Percentiles rank a stretch among this genome's conserved stretches.
Evolutionary conservation across 2,113 vertebrate species (phyloP).

Genomic region (Callaeas wilsoni): DNA sequence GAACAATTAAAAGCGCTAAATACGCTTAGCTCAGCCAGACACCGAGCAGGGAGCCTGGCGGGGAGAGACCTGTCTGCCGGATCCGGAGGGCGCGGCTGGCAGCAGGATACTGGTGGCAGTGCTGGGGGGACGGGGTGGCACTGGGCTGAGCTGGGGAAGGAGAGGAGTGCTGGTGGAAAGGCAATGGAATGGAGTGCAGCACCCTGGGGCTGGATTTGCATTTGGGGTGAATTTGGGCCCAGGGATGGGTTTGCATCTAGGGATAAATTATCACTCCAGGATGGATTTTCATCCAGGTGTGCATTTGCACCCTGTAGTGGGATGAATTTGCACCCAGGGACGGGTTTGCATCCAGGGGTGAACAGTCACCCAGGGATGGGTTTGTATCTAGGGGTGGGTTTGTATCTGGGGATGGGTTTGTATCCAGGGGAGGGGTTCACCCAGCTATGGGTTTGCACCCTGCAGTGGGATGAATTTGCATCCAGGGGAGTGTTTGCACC

Average conservation of each 20-base stretch:
- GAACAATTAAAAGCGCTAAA: conserved; percentile 67
- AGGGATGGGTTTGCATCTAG: not conserved
- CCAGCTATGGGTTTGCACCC: not conserved
- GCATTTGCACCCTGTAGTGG: not conserved
- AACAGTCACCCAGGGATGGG: too few species aligned
- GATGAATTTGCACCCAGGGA: not conserved
- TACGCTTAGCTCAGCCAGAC: conserved; percentile 68
- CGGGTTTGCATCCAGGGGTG: not conserved
- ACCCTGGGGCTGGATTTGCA: not conserved
- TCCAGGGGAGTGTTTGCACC: not conserved
- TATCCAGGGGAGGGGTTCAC: not conserved
- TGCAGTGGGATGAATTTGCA: not conserved
- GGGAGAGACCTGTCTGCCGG: conserved; percentile 40
- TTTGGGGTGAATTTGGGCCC: not conserved
- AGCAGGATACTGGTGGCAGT: not conserved
- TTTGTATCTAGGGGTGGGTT: not conserved
- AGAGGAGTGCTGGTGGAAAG: not conserved
- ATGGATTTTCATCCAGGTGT: accelerated
- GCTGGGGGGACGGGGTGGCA: not conserved
- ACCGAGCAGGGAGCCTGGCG: not conserved
- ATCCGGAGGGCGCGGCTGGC: conserved; percentile 1
- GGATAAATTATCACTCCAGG: not conserved
- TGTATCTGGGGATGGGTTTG: not conserved
- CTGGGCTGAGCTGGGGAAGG: not conserved
- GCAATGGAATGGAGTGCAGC: not conserved